phyloP scores from a whole-genome alignment of 2,888 invertebrate species.

The Sarcophaga carnaria region DNA sequence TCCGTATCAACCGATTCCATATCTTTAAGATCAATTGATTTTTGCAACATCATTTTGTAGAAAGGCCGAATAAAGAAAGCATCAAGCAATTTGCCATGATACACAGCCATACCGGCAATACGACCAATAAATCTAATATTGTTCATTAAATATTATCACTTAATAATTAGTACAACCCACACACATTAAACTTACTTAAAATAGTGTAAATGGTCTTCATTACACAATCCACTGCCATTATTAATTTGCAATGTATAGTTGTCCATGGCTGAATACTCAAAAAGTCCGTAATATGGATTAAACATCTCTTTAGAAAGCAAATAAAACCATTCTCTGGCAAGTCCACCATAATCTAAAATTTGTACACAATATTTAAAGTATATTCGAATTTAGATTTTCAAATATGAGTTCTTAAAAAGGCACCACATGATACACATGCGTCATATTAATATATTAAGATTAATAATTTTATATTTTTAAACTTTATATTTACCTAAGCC shows the following conservation, averaged over 20 bases:
- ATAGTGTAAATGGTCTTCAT: constrained; percentile 98
- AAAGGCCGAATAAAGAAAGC: constrained; percentile 99
- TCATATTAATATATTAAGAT: background rate
- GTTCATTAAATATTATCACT: background rate
- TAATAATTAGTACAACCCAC: background rate
- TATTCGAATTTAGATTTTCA: background rate
- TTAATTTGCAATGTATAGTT: constrained; percentile 99
- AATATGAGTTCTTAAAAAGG: background rate
- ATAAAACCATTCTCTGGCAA: constrained; percentile 99
- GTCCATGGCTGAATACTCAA: constrained; percentile 99
- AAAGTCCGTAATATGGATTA: constrained; percentile 99
- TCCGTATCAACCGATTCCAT: constrained; percentile 99
- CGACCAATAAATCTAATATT: constrained; percentile 92
- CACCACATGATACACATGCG: no score
- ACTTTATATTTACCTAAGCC: constrained; percentile 85
- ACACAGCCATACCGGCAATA: constrained; percentile 99
- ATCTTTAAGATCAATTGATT: constrained; percentile 95
- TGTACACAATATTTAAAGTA: background rate
- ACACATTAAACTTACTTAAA: constrained; percentile 86
- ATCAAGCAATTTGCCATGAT: constrained; percentile 98
- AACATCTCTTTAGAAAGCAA: constrained; percentile 99
- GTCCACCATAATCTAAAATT: constrained; percentile 94
- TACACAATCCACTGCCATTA: constrained; percentile 97
- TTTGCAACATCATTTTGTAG: constrained; percentile 99
- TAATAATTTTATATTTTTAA: background rate